These are phyloP conservation scores for Ispidina lecontei DNA, from an alignment of 2,797 vertebrate genomes.

Conservation along the genomic window DNA sequence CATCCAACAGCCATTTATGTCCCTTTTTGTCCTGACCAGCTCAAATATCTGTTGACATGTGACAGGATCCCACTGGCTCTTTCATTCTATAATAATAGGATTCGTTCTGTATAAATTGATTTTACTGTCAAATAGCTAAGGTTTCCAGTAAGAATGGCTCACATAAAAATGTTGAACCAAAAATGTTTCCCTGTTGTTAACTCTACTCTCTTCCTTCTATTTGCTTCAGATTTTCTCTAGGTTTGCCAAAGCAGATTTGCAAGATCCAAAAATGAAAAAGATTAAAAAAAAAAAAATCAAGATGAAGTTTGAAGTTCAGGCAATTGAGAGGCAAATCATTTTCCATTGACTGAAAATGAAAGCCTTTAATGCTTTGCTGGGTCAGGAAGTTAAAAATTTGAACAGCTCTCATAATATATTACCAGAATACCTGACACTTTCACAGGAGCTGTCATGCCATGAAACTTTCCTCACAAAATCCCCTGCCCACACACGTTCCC, in stretches of 20 bases:
- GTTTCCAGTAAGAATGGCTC: background rate
- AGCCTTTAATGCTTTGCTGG: background rate
- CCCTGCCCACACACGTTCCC: background rate
- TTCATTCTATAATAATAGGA: background rate
- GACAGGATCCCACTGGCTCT: background rate
- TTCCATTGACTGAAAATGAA: background rate
- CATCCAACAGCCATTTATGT: background rate
- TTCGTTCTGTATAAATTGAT: background rate
- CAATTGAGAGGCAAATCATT: background rate
- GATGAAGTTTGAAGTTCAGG: background rate
- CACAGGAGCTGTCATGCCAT: background rate
- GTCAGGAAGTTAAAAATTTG: background rate
- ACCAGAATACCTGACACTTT: background rate
- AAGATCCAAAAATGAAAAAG: background rate
- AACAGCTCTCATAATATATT: background rate
- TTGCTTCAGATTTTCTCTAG: background rate
- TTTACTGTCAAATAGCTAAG: background rate
- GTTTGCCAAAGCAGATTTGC: background rate
- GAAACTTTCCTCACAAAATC: background rate
- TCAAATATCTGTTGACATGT: rapidly evolving
- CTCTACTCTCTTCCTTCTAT: background rate
- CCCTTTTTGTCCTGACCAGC: background rate
- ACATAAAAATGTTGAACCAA: background rate
- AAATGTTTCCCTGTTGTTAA: background rate
- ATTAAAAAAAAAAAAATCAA: background rate